Conservation (phyloP, 2,888 invertebrate genomes). For the Galeruca laticollis region DNA sequence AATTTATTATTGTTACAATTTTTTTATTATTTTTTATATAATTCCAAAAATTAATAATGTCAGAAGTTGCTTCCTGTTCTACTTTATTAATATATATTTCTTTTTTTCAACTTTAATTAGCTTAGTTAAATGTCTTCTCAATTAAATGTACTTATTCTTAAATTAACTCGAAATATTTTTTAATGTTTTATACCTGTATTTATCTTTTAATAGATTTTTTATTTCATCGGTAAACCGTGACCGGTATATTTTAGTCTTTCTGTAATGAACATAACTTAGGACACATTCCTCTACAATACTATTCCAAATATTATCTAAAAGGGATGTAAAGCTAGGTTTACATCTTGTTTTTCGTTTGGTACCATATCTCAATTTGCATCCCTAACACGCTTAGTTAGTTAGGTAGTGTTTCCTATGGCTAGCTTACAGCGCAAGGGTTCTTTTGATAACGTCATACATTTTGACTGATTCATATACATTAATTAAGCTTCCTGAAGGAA, state of each 20-base stretch:
- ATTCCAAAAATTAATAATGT: too few species aligned
- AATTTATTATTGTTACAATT: too few species aligned
- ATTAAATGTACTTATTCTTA: conserved; percentile 4
- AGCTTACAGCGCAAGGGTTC: too few species aligned
- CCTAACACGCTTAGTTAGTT: conserved; percentile 5
- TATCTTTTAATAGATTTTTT: conserved; percentile 6
- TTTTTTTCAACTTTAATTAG: too few species aligned
- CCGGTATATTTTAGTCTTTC: not conserved
- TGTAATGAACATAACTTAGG: conserved; percentile 11
- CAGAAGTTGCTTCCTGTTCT: too few species aligned
- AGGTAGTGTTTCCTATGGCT: too few species aligned
- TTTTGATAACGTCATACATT: too few species aligned
- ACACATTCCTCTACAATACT: conserved; percentile 12
- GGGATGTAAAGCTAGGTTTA: conserved; percentile 7
- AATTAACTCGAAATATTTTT: conserved; percentile 9
- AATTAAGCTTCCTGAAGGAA: too few species aligned
- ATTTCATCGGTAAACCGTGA: not conserved
- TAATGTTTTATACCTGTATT: too few species aligned
- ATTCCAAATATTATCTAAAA: not conserved
- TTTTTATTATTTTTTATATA: too few species aligned
- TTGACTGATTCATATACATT: too few species aligned
- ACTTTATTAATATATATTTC: too few species aligned
- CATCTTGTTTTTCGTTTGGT: conserved; percentile 13
- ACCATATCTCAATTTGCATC: conserved; percentile 14
- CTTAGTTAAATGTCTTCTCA: conserved; percentile 7